phyloP scores from a whole-genome alignment of 2,113 vertebrate species.

The Hypanus sabinus region DNA sequence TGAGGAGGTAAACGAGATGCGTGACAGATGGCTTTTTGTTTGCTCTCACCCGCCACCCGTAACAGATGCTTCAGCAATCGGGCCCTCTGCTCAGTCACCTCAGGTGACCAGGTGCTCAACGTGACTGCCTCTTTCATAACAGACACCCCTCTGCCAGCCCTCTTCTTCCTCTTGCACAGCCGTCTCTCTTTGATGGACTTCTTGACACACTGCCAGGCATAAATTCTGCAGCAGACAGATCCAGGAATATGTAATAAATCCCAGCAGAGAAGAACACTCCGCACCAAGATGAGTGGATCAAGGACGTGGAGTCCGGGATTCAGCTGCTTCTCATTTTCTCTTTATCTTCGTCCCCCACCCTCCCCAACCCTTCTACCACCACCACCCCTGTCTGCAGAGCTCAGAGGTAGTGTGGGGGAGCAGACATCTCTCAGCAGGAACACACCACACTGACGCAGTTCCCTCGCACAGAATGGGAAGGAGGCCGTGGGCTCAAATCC shows the following conservation, averaged over 20 bases:
- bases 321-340: not conserved
- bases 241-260: constrained; percentile 29
- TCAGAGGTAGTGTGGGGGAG: not conserved
- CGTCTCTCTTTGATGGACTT: constrained; percentile 22
- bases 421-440: not conserved
- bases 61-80: not conserved
- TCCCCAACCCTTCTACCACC: not conserved
- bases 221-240: constrained; percentile 10
- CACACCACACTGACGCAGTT: not conserved
- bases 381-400: not conserved
- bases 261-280: not conserved
- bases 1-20: not conserved
- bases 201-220: constrained; percentile 16
- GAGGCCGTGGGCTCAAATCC: not conserved
- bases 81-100: not conserved
- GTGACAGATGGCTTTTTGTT: not conserved
- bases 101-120: not conserved
- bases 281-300: not conserved
- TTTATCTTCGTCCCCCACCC: not conserved
- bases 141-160: not conserved
- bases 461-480: too few species aligned
- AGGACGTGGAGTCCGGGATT: not conserved
- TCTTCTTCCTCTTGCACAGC: not conserved
- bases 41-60: not conserved
- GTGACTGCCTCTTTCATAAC: constrained; percentile 14